These are phyloP conservation scores for Drosophila cardini DNA, from an alignment of 1,140 invertebrate genomes.

Conservation along the genomic window DNA sequence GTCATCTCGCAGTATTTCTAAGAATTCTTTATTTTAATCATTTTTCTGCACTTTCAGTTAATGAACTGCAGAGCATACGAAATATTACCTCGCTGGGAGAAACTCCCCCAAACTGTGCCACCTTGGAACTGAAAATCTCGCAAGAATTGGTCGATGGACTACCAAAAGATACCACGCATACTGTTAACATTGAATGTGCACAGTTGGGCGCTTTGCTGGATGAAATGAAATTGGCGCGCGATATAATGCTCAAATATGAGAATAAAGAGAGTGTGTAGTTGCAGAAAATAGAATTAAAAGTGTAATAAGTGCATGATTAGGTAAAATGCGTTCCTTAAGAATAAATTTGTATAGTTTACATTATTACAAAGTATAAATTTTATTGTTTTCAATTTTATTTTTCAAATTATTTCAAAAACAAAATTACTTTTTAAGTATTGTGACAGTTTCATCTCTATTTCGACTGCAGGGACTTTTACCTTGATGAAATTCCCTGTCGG, in stretches of 20 bases:
- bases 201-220: slow-evolving; percentile 70
- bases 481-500: background rate
- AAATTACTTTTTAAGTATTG: too few species aligned
- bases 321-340: too few species aligned
- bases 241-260: slow-evolving; percentile 74
- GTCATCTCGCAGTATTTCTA: background rate
- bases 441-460: too few species aligned
- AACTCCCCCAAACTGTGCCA: slow-evolving; percentile 61
- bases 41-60: slow-evolving; percentile 56
- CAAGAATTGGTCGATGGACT: slow-evolving; percentile 81
- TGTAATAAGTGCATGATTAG: too few species aligned
- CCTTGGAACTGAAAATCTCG: slow-evolving; percentile 77
- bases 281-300: background rate
- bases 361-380: too few species aligned
- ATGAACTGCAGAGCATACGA: slow-evolving; percentile 72
- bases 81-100: slow-evolving; percentile 55
- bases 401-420: too few species aligned
- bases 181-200: slow-evolving; percentile 69
- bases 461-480: background rate
- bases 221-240: slow-evolving; percentile 69
- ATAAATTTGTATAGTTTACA: background rate
- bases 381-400: too few species aligned
- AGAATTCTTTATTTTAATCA: background rate
- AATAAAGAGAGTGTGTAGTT: slow-evolving; percentile 53
- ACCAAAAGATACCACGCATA: slow-evolving; percentile 73